A percentile compares a stretch with the other conserved stretches of the same genome.
These are phyloP conservation scores for Spilogale gracilis DNA, from an alignment of 2,113 vertebrate species.

Conservation along the genomic window DNA sequence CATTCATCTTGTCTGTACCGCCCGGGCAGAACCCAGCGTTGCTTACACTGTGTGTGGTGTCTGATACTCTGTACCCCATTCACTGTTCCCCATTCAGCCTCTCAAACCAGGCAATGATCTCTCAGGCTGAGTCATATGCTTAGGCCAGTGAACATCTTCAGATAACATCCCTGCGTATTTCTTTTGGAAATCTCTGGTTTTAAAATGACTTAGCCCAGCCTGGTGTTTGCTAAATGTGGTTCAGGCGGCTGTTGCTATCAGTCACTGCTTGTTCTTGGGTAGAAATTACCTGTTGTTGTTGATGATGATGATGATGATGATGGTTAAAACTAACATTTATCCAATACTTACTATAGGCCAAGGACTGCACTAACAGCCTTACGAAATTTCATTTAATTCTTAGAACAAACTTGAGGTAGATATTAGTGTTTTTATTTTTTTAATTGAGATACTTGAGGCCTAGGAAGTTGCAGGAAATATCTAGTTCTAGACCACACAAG, in stretches of 20 bases:
- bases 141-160: background rate
- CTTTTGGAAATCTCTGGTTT: background rate
- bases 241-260: background rate
- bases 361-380: background rate
- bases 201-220: background rate
- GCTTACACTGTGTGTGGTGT: rapidly evolving
- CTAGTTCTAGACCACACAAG: background rate
- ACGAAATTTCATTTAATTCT: background rate
- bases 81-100: background rate
- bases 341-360: background rate
- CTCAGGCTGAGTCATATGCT: background rate
- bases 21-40: background rate
- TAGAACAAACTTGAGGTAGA: background rate
- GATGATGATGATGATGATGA: background rate
- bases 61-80: rapidly evolving
- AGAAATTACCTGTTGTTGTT: background rate
- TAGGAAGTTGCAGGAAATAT: background rate
- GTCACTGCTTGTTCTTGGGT: background rate
- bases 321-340: background rate
- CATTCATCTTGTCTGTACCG: background rate
- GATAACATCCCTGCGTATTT: background rate
- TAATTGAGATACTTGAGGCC: background rate
- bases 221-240: background rate
- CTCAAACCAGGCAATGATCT: background rate
- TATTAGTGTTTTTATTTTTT: background rate